Evolutionary conservation across 2,888 invertebrate genomes (phyloP).

Genomic region (Megamerina dolium): DNA sequence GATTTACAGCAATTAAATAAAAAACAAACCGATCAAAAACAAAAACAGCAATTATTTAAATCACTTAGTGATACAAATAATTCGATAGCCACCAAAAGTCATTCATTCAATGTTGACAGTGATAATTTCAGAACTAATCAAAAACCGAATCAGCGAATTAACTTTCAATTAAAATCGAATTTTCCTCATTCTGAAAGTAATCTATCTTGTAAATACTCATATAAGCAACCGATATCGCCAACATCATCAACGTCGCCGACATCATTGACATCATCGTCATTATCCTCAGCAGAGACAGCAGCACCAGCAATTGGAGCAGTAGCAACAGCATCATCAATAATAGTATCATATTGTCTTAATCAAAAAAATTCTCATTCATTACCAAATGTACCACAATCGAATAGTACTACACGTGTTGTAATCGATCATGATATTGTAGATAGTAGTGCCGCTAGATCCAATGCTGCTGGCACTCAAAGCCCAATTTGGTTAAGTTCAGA

Average conservation of each 20-base stretch:
- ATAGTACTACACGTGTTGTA: too few species aligned
- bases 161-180: conserved; percentile 9
- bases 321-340: conserved; percentile 13
- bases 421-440: too few species aligned
- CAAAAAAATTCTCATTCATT: conserved; percentile 15
- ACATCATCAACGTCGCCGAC: conserved; percentile 10
- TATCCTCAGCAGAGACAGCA: background rate
- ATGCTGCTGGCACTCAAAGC: conserved; percentile 9
- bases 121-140: background rate
- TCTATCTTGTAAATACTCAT: conserved; percentile 10
- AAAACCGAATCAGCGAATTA: background rate
- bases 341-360: conserved; percentile 5
- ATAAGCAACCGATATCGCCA: conserved; percentile 14
- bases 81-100: background rate
- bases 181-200: conserved; percentile 8
- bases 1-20: conserved; percentile 4
- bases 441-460: too few species aligned
- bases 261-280: conserved; percentile 8
- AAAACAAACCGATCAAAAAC: background rate
- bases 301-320: conserved; percentile 4
- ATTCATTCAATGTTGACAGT: background rate
- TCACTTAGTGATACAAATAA: conserved; percentile 25
- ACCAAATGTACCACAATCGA: conserved; percentile 15
- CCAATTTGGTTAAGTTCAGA: conserved; percentile 26
- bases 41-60: conserved; percentile 21